phyloP scores from a whole-genome alignment of 2,113 vertebrate species.

The Dendropsophus ebraccatus region DNA sequence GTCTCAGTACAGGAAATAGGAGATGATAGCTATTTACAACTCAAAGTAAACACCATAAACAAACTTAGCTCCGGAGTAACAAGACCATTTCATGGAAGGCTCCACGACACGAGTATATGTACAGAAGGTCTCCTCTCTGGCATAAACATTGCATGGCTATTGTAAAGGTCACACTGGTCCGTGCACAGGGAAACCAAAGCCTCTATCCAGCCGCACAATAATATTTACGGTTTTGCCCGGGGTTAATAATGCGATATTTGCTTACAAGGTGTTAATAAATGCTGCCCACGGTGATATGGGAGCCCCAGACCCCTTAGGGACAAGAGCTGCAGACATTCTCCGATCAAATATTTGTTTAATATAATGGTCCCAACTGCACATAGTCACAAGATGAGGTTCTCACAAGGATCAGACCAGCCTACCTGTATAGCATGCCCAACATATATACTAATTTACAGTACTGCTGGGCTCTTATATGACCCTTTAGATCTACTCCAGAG shows the following conservation, averaged over 20 bases:
- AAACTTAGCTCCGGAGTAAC: not conserved
- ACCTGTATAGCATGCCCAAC: not conserved
- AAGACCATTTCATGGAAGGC: not conserved
- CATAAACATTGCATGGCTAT: slow-evolving; percentile 14
- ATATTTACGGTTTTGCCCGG: slow-evolving; percentile 27
- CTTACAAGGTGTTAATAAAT: slow-evolving; percentile 8
- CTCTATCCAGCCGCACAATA: slow-evolving; percentile 15
- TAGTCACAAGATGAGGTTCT: slow-evolving; percentile 10
- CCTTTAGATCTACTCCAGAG: no score
- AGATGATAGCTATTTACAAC: slow-evolving; percentile 27
- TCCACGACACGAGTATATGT: not conserved
- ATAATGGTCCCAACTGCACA: slow-evolving; percentile 18
- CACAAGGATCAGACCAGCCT: not conserved
- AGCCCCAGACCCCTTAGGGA: not conserved
- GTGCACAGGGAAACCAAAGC: not conserved
- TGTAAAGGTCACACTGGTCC: slow-evolving; percentile 20
- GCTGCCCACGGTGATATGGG: slow-evolving; percentile 6
- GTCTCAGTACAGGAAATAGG: not conserved
- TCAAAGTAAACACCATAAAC: slow-evolving; percentile 26
- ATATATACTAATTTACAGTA: no score
- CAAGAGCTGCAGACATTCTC: slow-evolving; percentile 17
- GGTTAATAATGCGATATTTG: slow-evolving; percentile 33
- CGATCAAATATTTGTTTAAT: slow-evolving; percentile 53
- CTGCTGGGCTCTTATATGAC: no score
- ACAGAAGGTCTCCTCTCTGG: not conserved